Evolutionary conservation across 2,888 invertebrate species (phyloP), one percentile per base, ranked within the genome.

Genomic region (Nasonovia ribisnigri): DNA sequence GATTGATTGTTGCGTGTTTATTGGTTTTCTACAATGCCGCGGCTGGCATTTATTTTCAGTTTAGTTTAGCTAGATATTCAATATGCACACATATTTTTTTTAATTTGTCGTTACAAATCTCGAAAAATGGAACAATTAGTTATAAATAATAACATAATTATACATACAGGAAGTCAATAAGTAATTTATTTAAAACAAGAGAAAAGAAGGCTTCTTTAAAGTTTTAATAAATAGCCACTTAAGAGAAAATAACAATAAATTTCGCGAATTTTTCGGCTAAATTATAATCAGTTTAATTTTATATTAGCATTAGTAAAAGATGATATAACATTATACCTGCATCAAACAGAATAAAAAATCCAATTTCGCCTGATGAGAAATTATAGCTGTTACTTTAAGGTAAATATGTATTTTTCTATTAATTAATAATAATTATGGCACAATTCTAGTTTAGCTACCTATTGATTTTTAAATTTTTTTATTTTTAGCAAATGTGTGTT

Each of bases 91-190:
- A 46, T 48, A 48, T 88, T 54, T 54, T 88, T 88, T 88, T 54
- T 48, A 88, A 54, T 36, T 88, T 54, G 88, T 88, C 54, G 54
- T 88, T 29, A 51, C 57, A 57, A 26, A 88, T 88, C 88, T 43
- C 42, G 3, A 43, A 88, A 88, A 88, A 88, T 88, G 57, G 57
- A 57, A 88, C 88, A 57, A 88, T 6, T 88, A 11, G 43, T 88
- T 57, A 88, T 88, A 51, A 88, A 88, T 88, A 54, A 88, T 88
- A 88, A 88, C 54, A 88, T 54, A 36, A 88, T 88, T n/a, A 87
- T 87, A n/a, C 48, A 48, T 48, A 87, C 42, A 20, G 84, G 84
- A 84, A 84, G 84, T 42, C 84, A 84, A 84, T 84, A 84, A 84
- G 46, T 87, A 48, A 87, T 87, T 29, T 86, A 46, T 86, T 87